phyloP scores from a whole-genome alignment of 2,888 invertebrate genomes.

The Epirrhoe alternata region DNA sequence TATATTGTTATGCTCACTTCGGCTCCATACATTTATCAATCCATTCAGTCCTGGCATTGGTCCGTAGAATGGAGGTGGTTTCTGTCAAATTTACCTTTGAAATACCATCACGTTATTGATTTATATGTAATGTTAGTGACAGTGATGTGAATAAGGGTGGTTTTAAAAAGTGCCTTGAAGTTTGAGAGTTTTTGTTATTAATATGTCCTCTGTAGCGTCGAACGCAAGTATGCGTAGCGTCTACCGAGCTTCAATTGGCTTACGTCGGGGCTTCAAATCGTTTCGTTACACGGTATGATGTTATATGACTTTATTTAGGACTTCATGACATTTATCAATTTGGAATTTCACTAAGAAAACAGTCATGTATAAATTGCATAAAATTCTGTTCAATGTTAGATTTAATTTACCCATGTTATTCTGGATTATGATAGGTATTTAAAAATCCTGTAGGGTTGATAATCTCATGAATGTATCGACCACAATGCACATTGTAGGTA shows the following conservation, averaged over 20 bases:
- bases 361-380: background rate
- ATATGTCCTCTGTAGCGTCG: conserved; percentile 81
- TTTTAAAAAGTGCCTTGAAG: conserved; percentile 34
- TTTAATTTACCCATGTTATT: background rate
- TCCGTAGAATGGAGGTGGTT: conserved; percentile 73
- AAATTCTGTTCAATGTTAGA: background rate
- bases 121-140: conserved; percentile 49
- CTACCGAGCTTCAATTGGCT: conserved; percentile 78
- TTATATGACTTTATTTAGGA: conserved; percentile 46
- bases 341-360: background rate
- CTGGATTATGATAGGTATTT: background rate
- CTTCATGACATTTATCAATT: conserved; percentile 8
- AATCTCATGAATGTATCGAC: too few species aligned
- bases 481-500: too few species aligned
- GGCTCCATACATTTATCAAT: conserved; percentile 75
- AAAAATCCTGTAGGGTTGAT: too few species aligned
- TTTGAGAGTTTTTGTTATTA: conserved; percentile 51
- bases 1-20: conserved; percentile 83
- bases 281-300: conserved; percentile 79
- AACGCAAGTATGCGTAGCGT: conserved; percentile 80
- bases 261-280: conserved; percentile 80
- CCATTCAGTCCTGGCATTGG: conserved; percentile 78
- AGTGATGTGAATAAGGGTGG: conserved; percentile 58
- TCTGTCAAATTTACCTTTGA: conserved; percentile 50
- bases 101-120: conserved; percentile 44